Evolutionary conservation across 2,113 vertebrate genomes (phyloP).

Genomic region (Periophthalmus modestus): DNA sequence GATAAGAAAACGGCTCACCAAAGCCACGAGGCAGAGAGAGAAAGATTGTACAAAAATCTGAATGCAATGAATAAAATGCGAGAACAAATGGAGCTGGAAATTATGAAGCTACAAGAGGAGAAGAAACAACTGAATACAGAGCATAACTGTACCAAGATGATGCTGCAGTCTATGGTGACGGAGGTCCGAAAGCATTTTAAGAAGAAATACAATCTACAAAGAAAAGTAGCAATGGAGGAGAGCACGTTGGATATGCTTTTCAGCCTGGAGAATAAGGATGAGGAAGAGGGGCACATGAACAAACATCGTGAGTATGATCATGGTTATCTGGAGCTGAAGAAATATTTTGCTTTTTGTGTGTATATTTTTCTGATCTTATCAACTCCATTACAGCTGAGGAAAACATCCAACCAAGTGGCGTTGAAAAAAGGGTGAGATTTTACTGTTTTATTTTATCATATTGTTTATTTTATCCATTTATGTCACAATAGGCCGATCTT

Average conservation of each 20-base stretch:
- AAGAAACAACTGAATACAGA: constrained; percentile 20
- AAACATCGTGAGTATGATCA: constrained; percentile 27
- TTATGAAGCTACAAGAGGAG: constrained; percentile 25
- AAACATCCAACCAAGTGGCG: not conserved
- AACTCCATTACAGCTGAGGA: not conserved
- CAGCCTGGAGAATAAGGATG: constrained; percentile 3
- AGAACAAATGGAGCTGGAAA: constrained; percentile 13
- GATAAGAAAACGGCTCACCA: constrained; percentile 21
- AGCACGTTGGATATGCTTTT: constrained; percentile 1
- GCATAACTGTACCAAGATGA: constrained; percentile 20
- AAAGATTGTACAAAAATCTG: constrained; percentile 4
- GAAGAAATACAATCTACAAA: not conserved
- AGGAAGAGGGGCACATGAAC: constrained; percentile 1
- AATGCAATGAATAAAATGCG: constrained; percentile 9
- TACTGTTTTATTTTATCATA: too few relatives aligned
- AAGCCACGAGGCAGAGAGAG: not conserved
- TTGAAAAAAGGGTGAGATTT: not conserved
- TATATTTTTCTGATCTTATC: not conserved
- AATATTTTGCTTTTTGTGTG: not conserved
- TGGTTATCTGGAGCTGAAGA: too few relatives aligned
- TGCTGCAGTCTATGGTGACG: constrained; percentile 10
- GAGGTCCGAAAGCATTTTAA: constrained; percentile 14
- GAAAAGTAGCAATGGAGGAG: not conserved
- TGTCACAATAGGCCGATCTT: not conserved
- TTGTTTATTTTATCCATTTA: not conserved